These are phyloP conservation scores for Standfussiana lucernea DNA, from an alignment of 2,888 invertebrate species.

Conservation along the genomic window DNA sequence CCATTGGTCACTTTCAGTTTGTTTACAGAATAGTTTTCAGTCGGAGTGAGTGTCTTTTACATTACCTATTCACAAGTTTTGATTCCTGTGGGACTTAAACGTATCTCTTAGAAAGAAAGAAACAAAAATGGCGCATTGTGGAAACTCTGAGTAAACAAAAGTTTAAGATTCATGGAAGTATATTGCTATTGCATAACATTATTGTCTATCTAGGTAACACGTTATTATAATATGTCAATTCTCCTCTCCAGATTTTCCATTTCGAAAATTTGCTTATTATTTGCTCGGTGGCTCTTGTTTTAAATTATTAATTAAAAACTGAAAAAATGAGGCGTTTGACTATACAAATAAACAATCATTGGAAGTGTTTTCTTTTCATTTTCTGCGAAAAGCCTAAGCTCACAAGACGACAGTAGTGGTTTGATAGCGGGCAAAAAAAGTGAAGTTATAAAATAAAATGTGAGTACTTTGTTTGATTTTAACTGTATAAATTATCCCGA, in stretches of 20 bases:
- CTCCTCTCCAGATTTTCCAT: slow-evolving; percentile 16
- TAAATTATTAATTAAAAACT: slow-evolving; percentile 19
- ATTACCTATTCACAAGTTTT: slow-evolving; percentile 21
- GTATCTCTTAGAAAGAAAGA: slow-evolving; percentile 3
- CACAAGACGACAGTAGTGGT: slow-evolving; percentile 1
- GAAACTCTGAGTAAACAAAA: background rate
- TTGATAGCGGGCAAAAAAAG: background rate
- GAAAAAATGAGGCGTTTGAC: slow-evolving; percentile 16
- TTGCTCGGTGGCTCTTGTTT: background rate
- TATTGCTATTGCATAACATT: slow-evolving; percentile 12
- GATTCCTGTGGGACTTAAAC: slow-evolving; percentile 3
- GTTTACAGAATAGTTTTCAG: slow-evolving; percentile 26
- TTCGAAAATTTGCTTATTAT: slow-evolving; percentile 16
- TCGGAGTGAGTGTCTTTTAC: slow-evolving; percentile 8
- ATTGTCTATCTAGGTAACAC: background rate
- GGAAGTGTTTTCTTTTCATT: slow-evolving; percentile 43
- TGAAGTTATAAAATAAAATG: background rate
- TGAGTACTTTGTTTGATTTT: background rate
- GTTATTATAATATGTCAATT: slow-evolving; percentile 15
- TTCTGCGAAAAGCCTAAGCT: slow-evolving; percentile 12
- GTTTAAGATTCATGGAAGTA: slow-evolving; percentile 7
- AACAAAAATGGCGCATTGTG: slow-evolving; percentile 3
- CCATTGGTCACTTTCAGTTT: slow-evolving; percentile 17
- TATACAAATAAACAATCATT: slow-evolving; percentile 22
- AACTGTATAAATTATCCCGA: background rate